Evolutionary conservation across 2,113 vertebrate genomes (phyloP).

Genomic region (Trogon surrucura): DNA sequence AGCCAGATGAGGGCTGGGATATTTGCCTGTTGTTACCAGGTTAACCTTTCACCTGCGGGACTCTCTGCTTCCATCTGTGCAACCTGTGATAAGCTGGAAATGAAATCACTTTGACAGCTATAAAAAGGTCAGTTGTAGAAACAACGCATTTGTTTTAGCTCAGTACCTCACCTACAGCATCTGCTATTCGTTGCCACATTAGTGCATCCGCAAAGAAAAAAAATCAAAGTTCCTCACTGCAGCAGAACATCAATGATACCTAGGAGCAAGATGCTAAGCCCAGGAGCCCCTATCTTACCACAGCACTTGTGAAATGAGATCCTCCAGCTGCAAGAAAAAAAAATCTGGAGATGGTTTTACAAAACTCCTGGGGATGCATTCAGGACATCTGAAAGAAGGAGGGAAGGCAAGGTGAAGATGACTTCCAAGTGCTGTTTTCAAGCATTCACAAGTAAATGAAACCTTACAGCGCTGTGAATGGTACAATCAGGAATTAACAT

Average conservation of each 20-base stretch:
- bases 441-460: background rate
- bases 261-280: background rate
- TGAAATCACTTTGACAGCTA: constrained; percentile 26
- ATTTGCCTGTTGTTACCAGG: background rate
- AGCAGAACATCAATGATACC: background rate
- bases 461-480: background rate
- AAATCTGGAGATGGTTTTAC: background rate
- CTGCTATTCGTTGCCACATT: background rate
- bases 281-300: background rate
- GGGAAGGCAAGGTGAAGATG: background rate
- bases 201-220: background rate
- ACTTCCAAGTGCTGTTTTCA: background rate
- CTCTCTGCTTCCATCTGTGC: background rate
- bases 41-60: constrained; percentile 36
- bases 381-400: background rate
- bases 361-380: background rate
- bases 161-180: background rate
- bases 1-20: background rate
- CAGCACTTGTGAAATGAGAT: background rate
- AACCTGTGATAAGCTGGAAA: background rate
- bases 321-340: background rate
- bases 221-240: background rate
- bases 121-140: constrained; percentile 55
- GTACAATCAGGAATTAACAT: background rate
- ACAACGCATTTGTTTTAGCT: background rate